Evolutionary conservation across 2,888 invertebrate genomes (phyloP).

Genomic region (Drosophila acutilabella): DNA sequence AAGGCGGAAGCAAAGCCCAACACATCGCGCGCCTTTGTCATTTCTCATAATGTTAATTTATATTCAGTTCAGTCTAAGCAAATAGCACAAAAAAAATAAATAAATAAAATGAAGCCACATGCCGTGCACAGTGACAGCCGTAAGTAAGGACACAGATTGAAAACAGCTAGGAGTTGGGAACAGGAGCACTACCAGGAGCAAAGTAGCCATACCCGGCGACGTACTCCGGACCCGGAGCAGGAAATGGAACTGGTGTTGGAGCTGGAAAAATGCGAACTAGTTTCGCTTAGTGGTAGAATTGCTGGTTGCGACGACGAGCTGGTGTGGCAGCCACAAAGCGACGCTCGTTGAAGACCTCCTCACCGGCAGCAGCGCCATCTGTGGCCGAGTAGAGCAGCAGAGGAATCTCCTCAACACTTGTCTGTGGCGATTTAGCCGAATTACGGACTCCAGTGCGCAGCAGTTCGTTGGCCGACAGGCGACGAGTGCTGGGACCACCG

Average conservation of each 20-base stretch:
- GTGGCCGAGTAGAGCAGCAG: slow-evolving; percentile 79
- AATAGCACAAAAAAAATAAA: slow-evolving; percentile 54
- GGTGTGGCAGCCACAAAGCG: slow-evolving; percentile 74
- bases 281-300: slow-evolving; percentile 52
- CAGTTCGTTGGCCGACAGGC: slow-evolving; percentile 65
- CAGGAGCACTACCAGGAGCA: not conserved
- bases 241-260: too few relatives aligned
- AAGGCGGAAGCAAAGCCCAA: slow-evolving; percentile 42
- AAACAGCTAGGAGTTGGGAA: not conserved
- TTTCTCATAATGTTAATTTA: slow-evolving; percentile 80
- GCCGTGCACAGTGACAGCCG: slow-evolving; percentile 48
- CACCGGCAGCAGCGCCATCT: slow-evolving; percentile 59
- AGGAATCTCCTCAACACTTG: slow-evolving; percentile 79
- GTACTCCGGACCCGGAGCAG: too few relatives aligned
- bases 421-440: slow-evolving; percentile 59
- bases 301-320: slow-evolving; percentile 62
- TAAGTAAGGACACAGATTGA: slow-evolving; percentile 9
- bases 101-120: slow-evolving; percentile 48
- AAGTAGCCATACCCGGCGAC: not conserved
- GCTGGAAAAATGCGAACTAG: not conserved
- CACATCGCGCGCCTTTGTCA: slow-evolving; percentile 73
- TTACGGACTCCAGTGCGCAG: slow-evolving; percentile 60
- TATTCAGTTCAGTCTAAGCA: slow-evolving; percentile 80
- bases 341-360: slow-evolving; percentile 59
- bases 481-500: slow-evolving; percentile 54